Evolutionary conservation across 2,888 invertebrate genomes (phyloP), one percentile per base, ranked within the genome.

Genomic region (Arenicola marina): DNA sequence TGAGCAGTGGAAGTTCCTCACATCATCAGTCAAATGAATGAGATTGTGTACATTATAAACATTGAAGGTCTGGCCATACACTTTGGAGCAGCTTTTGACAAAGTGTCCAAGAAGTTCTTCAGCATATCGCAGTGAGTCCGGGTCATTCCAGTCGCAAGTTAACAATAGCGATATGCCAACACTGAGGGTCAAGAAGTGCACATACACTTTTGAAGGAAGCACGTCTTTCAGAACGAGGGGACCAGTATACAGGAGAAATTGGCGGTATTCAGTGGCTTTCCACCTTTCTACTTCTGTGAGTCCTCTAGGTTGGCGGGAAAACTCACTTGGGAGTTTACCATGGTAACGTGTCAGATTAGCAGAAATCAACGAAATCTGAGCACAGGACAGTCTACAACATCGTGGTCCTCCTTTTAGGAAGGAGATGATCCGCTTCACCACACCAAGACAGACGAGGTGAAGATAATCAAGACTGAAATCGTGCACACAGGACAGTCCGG

Each of bases 371-470:
- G 29, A 21, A 33, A 57, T 53, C 24, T 61, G 51, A 2, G 21
- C 7, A 18, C 26, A 29, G 24, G 55, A 61, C 26, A 69, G 28
- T 26, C 65, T 53, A 15, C 57, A 53, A 15, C 32, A 51, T 7
- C 61, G 15, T 26, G 68, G 66, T 2, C 72, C 75, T 59, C 58
- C 65, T 24, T 65, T 68, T 71, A 74, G 69, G n/a, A 65, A 31
- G 2, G 48, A n/a, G 28, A 74, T 26, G 1, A 73, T 24, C 24
- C 67, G 11, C 59, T 67, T 72, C 43, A 67, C 57, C 7, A 76
- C 73, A 58, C 78, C 78, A 11, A 76, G 57, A 48, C 74, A 76
- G 2, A 74, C 70, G 2, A 73, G 65, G 61, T 78, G 77, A 77
- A 79, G 77, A 45, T 72, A 74, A 62, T 78, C 77, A 7, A 76